Percentiles rank a stretch among this genome's conserved stretches.
These are phyloP conservation scores for Elmis aenea DNA, from an alignment of 2,888 invertebrate genomes.

Conservation along the genomic window DNA sequence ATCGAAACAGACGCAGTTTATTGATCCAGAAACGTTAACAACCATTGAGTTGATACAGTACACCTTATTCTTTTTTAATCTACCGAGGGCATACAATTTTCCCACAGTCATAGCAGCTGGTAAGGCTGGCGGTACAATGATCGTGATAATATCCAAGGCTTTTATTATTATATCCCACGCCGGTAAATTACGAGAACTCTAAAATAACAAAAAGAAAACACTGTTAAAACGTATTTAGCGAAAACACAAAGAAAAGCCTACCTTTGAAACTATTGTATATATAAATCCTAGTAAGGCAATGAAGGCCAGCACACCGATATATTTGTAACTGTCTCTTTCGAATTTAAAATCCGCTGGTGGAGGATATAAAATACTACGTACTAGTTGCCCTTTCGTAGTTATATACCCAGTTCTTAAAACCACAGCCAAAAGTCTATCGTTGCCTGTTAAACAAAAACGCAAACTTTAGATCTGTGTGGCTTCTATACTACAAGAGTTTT, in stretches of 20 bases:
- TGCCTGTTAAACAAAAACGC: constrained; percentile 19
- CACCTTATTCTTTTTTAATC: constrained; percentile 71
- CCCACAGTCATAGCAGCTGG: constrained; percentile 97
- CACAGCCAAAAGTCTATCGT: constrained; percentile 51
- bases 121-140: constrained; percentile 90
- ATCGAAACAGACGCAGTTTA: constrained; percentile 86
- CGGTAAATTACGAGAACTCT: constrained; percentile 59
- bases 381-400: constrained; percentile 82
- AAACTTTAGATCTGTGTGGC: too few species aligned
- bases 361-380: constrained; percentile 90
- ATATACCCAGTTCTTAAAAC: constrained; percentile 83
- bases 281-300: constrained; percentile 78
- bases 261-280: constrained; percentile 86
- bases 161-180: constrained; percentile 67
- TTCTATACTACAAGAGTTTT: too few species aligned
- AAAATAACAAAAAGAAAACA: constrained; percentile 19
- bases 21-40: constrained; percentile 87
- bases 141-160: constrained; percentile 87
- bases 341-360: constrained; percentile 96
- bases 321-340: constrained; percentile 88
- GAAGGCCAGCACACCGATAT: constrained; percentile 72
- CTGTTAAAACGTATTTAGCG: neutral
- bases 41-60: constrained; percentile 90
- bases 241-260: constrained; percentile 36
- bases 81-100: constrained; percentile 81